Conservation (phyloP, 2,113 vertebrate species). For the Xenopus tropicalis region UCB_Xtro_10.0 CM004449.2:110060501-110061000, state of each 20-base stretch:
- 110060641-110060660: conserved; percentile 50
- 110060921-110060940: conserved; percentile 64
- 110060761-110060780: conserved; percentile 76
- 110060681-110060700: conserved; percentile 89
- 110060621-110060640: conserved; percentile 71
- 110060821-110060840: conserved; percentile 52
- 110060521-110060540: conserved; percentile 90
- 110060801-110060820: conserved; percentile 49
- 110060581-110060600: conserved; percentile 87
- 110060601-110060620: conserved; percentile 87
- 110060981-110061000: conserved; percentile 56
- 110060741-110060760: conserved; percentile 89
- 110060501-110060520: conserved; percentile 49
- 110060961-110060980: conserved; percentile 62
- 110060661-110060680: conserved; percentile 64
- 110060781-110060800: conserved; percentile 49
- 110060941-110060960: conserved; percentile 59
- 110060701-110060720: conserved; percentile 92
- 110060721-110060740: conserved; percentile 89
- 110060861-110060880: conserved; percentile 68
- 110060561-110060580: conserved; percentile 81
- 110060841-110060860: conserved; percentile 44
- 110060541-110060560: conserved; percentile 79
- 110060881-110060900: conserved; percentile 89
- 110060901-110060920: conserved; percentile 78